Evolutionary conservation across 2,888 invertebrate species (phyloP), one percentile per base, ranked within the genome.

Genomic region (Lydus trimaculatus): DNA sequence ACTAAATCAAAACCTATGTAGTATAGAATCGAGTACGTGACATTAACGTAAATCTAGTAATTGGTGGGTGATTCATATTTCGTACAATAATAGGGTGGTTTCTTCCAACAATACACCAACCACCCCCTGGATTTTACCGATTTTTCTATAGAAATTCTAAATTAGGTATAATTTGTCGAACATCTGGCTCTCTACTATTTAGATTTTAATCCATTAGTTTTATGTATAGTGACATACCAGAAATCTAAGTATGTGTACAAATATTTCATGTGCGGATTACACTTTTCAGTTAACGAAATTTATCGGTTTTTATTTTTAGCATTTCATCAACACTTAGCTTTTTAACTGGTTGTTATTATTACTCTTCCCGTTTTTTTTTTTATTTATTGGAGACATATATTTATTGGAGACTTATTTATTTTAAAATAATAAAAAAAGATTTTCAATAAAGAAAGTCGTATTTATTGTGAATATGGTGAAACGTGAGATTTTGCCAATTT

Each of bases 401-500:
- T 33, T 7, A 33, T 33, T 33, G 11, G 33, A 11, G 33, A 11
- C 7, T 11, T 33, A 33, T 33, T 11, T 33, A 33, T 33, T 33
- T 33, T 28, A 28, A 28, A 28, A 28, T 4, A n/a, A n/a, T n/a
- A n/a, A n/a, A n/a, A n/a, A n/a, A n/a, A 28, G 33, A 33, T 33
- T 33, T 33, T 33, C 33, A 6, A 33, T 33, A 33, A 33, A 33
- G 33, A 33, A 33, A 33, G 3, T 33, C 33, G 43, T n/a, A 6
- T 43, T 43, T 43, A 43, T 17, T 11, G 13, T 15, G 43, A 17
- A 17, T 43, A 15, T 43, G 33, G 33, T 33, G 43, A 43, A 43
- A 43, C 43, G 43, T 43, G 43, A 43, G n/a, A 43, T 43, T 43
- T 43, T 43, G 43, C 43, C 43, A 43, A 43, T 43, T 43, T 43